Conservation (phyloP, 2,113 vertebrate genomes). For the Plectropomus leopardus region DNA sequence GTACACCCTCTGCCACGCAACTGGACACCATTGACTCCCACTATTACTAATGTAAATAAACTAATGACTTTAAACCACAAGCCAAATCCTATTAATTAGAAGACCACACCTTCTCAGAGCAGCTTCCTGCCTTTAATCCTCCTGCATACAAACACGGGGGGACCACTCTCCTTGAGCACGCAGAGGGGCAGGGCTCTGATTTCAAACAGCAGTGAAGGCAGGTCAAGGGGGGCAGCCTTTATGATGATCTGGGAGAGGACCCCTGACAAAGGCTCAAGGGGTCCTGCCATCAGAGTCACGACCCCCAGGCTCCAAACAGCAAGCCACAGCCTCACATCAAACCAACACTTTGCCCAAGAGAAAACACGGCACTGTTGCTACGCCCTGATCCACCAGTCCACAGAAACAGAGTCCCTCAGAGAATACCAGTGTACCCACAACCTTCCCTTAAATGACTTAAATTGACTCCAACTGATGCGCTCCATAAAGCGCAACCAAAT, state of each 20-base stretch:
- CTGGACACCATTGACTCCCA: not conserved
- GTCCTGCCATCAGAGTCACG: conserved; percentile 52
- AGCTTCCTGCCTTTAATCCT: conserved; percentile 37
- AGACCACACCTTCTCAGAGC: conserved; percentile 6
- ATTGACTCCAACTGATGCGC: conserved; percentile 29
- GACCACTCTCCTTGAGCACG: conserved; percentile 4
- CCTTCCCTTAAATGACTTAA: conserved; percentile 39
- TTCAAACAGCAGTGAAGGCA: conserved; percentile 57
- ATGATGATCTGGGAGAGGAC: conserved; percentile 53
- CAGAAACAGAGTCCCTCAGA: conserved; percentile 16
- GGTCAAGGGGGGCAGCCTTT: conserved; percentile 61
- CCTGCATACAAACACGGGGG: conserved; percentile 35
- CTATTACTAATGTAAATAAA: conserved; percentile 18
- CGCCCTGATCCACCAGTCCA: conserved; percentile 28
- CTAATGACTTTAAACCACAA: conserved; percentile 12
- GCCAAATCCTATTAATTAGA: conserved; percentile 34
- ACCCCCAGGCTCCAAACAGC: conserved; percentile 58
- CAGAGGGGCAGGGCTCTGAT: conserved; percentile 37
- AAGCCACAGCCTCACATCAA: conserved; percentile 58
- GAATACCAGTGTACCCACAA: conserved; percentile 27
- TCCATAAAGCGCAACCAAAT: conserved; percentile 38
- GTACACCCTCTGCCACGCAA: not conserved
- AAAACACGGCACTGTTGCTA: conserved; percentile 39
- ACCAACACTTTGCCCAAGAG: conserved; percentile 48
- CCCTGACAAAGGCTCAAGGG: conserved; percentile 60